Evolutionary conservation across 2,113 vertebrate species (phyloP).

Genomic region (Dicerorhinus sumatrensis): DNA sequence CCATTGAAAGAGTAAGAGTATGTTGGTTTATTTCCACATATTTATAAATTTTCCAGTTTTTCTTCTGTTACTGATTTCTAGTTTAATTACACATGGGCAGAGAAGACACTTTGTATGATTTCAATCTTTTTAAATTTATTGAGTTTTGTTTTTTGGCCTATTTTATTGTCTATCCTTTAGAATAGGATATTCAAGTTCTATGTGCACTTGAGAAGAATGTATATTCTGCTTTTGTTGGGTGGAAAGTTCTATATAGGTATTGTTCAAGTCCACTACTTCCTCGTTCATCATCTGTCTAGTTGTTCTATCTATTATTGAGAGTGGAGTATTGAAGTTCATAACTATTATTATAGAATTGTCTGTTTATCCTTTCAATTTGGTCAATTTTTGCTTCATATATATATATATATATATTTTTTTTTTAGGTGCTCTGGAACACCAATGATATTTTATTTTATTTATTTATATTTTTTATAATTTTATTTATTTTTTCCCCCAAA

Average conservation of each 20-base stretch:
- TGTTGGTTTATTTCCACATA: background rate
- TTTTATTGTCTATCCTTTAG: background rate
- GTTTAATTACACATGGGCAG: background rate
- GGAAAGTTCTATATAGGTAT: background rate
- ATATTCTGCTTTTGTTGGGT: background rate
- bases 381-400: background rate
- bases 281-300: background rate
- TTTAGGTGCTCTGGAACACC: no score
- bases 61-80: background rate
- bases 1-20: background rate
- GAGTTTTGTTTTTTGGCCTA: background rate
- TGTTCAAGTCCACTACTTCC: background rate
- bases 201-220: background rate
- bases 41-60: background rate
- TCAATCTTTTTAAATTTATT: background rate
- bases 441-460: no score
- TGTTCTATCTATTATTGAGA: background rate
- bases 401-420: background rate
- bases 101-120: background rate
- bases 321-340: background rate
- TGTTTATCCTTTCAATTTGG: background rate
- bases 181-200: background rate
- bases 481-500: no score
- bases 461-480: no score
- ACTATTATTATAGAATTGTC: background rate